phyloP scores from a whole-genome alignment of 1,140 invertebrate species.

The Acromyrmex charruanus region DNA sequence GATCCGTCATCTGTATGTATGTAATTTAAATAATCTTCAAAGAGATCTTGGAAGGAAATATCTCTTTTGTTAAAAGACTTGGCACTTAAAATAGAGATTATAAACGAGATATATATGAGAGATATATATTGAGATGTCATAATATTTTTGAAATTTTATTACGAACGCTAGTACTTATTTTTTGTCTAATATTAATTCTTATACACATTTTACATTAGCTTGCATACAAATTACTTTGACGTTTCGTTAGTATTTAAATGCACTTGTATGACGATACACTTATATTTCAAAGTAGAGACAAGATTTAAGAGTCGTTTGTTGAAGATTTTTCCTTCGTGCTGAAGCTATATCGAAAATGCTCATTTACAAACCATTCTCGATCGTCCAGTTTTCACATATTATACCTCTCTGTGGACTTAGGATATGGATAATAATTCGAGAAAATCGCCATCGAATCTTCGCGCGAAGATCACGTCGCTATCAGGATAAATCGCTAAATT shows the following conservation, averaged over 20 bases:
- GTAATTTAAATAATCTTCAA: background rate
- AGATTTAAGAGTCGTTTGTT: no score
- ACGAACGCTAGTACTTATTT: background rate
- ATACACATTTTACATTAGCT: background rate
- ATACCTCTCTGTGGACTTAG: no score
- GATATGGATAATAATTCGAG: no score
- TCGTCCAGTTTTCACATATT: no score
- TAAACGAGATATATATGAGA: no score
- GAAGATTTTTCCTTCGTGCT: no score
- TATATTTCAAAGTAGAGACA: constrained; percentile 24
- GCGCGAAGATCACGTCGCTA: no score
- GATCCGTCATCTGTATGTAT: constrained; percentile 85
- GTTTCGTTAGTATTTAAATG: background rate
- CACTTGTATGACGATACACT: background rate
- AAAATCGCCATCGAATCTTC: no score
- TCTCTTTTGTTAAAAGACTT: background rate
- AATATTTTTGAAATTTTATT: background rate
- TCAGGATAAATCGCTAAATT: constrained; percentile 62
- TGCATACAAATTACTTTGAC: background rate
- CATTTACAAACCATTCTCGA: no score
- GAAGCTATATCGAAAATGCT: no score
- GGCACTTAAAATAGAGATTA: background rate
- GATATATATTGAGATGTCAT: no score
- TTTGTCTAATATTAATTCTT: background rate
- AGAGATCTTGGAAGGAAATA: constrained; percentile 17